Conservation (phyloP, 1,140 invertebrate species). For the Leptopilina clavipes region DNA sequence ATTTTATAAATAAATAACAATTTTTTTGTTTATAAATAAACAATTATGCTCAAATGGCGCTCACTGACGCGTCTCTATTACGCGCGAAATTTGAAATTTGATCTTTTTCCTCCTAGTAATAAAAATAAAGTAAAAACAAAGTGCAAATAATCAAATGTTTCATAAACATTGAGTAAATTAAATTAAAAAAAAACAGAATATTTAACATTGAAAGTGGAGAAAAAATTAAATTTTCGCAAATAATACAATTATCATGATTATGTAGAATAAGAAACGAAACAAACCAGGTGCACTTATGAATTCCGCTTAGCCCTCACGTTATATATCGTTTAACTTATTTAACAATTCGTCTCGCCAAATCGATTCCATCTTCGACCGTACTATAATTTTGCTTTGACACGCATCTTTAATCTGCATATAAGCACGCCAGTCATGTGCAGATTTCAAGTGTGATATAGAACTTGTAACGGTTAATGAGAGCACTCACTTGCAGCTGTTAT, state of each 20-base stretch:
- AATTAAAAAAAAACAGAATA: no score
- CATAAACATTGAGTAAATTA: no score
- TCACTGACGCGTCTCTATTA: no score
- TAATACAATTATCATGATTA: no score
- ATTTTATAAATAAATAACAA: no score
- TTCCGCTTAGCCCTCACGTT: neutral
- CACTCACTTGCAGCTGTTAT: constrained; percentile 27
- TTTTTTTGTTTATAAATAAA: no score
- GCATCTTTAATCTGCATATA: constrained; percentile 27
- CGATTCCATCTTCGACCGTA: neutral
- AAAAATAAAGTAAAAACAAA: no score
- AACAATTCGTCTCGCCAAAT: constrained; percentile 22
- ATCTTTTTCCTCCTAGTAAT: no score
- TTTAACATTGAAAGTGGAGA: no score
- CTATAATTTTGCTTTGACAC: constrained; percentile 13
- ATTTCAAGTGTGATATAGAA: constrained; percentile 21
- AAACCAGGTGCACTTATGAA: constrained; percentile 6
- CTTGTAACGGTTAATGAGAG: constrained; percentile 15
- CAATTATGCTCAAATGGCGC: no score
- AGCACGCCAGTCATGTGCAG: neutral
- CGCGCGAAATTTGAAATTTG: no score
- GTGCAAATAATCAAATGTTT: no score
- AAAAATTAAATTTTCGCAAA: neutral
- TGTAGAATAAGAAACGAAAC: neutral
- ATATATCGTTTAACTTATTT: constrained; percentile 20